These are phyloP conservation scores for Sebastolobus altivelis DNA, from an alignment of 2,797 vertebrate species.

Conservation along the genomic window DNA sequence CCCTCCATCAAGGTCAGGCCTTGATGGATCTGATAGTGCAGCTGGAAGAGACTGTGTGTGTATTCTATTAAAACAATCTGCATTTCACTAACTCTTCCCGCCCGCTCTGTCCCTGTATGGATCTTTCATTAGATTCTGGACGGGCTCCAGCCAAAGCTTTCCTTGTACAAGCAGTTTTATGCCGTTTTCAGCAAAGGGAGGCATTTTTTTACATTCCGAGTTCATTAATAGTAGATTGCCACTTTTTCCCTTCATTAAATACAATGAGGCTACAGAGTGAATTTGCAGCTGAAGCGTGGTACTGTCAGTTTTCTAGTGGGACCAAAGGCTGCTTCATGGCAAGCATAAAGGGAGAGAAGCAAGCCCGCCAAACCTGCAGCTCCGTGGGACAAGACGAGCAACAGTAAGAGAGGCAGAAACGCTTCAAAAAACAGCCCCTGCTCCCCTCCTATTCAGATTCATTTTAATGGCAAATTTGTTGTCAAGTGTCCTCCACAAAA, in stretches of 20 bases:
- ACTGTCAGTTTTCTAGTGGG: slow-evolving; percentile 83
- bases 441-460: slow-evolving; percentile 77
- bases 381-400: slow-evolving; percentile 77
- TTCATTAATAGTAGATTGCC: slow-evolving; percentile 89
- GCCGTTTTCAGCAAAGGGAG: slow-evolving; percentile 83
- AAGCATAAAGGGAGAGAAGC: slow-evolving; percentile 70
- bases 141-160: slow-evolving; percentile 80
- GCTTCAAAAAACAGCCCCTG: slow-evolving; percentile 72
- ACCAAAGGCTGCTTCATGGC: slow-evolving; percentile 83
- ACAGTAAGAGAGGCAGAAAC: slow-evolving; percentile 71
- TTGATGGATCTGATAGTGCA: slow-evolving; percentile 70
- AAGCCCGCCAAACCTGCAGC: slow-evolving; percentile 74
- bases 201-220: slow-evolving; percentile 80
- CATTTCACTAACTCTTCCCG: slow-evolving; percentile 75
- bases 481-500: slow-evolving; percentile 84
- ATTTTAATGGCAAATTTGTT: slow-evolving; percentile 90
- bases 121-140: slow-evolving; percentile 86
- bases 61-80: slow-evolving; percentile 85
- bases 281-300: slow-evolving; percentile 77
- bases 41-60: slow-evolving; percentile 72
- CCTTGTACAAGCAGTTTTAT: slow-evolving; percentile 85
- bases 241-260: slow-evolving; percentile 89
- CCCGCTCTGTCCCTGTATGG: slow-evolving; percentile 72
- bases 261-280: slow-evolving; percentile 84
- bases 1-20: slow-evolving; percentile 77